A percentile compares a stretch with the other conserved stretches of the same genome.
Evolutionary conservation across 1,140 invertebrate genomes (phyloP).

Genomic region (Helicoverpa zea): DNA sequence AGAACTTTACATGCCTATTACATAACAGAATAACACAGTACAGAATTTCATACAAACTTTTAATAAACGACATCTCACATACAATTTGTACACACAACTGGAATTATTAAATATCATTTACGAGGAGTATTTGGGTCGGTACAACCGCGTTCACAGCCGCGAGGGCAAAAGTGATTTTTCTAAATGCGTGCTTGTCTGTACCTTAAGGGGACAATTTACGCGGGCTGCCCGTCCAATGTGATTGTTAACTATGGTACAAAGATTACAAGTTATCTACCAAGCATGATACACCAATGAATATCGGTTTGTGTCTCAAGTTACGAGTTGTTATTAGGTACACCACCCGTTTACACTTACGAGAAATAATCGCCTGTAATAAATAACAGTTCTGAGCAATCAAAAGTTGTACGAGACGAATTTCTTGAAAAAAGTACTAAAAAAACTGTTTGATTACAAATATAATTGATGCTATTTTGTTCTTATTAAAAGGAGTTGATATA

Average conservation of each 20-base stretch:
- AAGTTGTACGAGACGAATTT: slow-evolving; percentile 18
- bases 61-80: slow-evolving; percentile 38
- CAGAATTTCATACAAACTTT: slow-evolving; percentile 19
- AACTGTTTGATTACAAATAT: slow-evolving; percentile 13
- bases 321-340: slow-evolving; percentile 40
- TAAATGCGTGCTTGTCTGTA: slow-evolving; percentile 58
- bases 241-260: slow-evolving; percentile 80
- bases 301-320: slow-evolving; percentile 34
- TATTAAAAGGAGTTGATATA: slow-evolving; percentile 13
- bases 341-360: slow-evolving; percentile 28
- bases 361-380: slow-evolving; percentile 37
- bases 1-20: neutral
- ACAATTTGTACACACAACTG: slow-evolving; percentile 35
- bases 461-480: slow-evolving; percentile 18
- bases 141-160: slow-evolving; percentile 41
- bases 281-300: slow-evolving; percentile 63
- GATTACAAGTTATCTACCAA: slow-evolving; percentile 82
- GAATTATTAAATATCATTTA: slow-evolving; percentile 49
- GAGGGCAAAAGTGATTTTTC: slow-evolving; percentile 58
- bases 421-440: slow-evolving; percentile 11
- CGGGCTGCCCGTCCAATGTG: slow-evolving; percentile 70
- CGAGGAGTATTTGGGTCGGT: slow-evolving; percentile 41
- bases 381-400: slow-evolving; percentile 35
- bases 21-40: neutral
- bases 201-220: slow-evolving; percentile 80